Evolutionary conservation across 2,888 invertebrate genomes (phyloP).

Genomic region (Platerodrilus igneus): DNA sequence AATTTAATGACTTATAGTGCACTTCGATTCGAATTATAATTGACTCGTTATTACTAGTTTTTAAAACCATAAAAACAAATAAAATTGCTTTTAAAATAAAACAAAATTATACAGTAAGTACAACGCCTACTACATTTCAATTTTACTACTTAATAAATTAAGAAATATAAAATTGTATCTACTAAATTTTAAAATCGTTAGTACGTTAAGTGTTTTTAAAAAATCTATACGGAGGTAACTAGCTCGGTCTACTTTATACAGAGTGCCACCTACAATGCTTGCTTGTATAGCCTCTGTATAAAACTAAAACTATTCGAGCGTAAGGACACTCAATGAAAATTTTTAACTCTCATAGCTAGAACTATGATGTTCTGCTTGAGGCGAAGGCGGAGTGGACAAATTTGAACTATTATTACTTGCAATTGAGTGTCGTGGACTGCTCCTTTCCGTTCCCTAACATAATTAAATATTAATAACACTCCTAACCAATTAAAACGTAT

Average conservation of each 20-base stretch:
- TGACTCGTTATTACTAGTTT: too few relatives aligned
- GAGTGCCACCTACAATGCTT: not conserved
- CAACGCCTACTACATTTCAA: conserved; percentile 15
- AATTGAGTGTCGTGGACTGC: conserved; percentile 65
- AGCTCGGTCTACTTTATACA: conserved; percentile 17
- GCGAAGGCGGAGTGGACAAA: conserved; percentile 67
- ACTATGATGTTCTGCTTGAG: conserved; percentile 61
- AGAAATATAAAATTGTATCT: conserved; percentile 9
- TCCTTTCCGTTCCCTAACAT: conserved; percentile 44
- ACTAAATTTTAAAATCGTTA: too few relatives aligned
- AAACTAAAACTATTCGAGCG: conserved; percentile 11
- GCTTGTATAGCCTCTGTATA: conserved; percentile 4
- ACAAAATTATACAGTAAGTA: conserved; percentile 20
- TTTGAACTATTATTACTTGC: conserved; percentile 72
- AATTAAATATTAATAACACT: conserved; percentile 10
- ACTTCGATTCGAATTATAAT: too few relatives aligned
- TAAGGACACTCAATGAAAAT: not conserved
- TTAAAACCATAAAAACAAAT: conserved; percentile 1
- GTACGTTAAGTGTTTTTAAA: conserved; percentile 10
- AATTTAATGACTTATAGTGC: too few relatives aligned
- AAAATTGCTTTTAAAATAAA: conserved; percentile 9
- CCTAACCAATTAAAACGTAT: conserved; percentile 6
- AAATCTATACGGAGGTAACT: conserved; percentile 23
- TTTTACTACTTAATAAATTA: conserved; percentile 13
- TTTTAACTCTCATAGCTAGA: conserved; percentile 62